phyloP scores from a whole-genome alignment of 2,888 invertebrate genomes.

The Microplitis manilae region DNA sequence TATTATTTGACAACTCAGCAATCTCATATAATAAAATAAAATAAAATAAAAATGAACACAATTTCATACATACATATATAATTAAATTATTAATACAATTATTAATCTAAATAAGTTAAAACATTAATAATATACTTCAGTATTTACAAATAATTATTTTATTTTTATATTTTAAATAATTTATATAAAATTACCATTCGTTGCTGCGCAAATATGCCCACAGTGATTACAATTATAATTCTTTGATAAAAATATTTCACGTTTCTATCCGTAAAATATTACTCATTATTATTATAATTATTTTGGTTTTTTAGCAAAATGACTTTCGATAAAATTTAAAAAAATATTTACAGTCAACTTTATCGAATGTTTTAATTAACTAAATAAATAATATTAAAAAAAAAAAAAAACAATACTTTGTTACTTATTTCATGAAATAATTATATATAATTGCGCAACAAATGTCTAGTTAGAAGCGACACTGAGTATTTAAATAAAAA shows the following conservation, averaged over 20 bases:
- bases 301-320: constrained; percentile 19
- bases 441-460: constrained; percentile 3
- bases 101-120: constrained; percentile 32
- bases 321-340: constrained; percentile 20
- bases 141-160: constrained; percentile 51
- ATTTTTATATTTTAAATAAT: not conserved
- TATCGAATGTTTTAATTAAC: constrained; percentile 18
- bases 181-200: constrained; percentile 45
- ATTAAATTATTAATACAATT: not conserved
- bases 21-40: not conserved
- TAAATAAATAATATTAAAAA: not conserved
- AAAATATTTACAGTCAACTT: not conserved
- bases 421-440: not conserved
- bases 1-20: not conserved
- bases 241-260: constrained; percentile 2
- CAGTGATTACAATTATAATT: constrained; percentile 41
- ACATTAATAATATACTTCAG: constrained; percentile 51
- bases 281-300: constrained; percentile 9
- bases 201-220: constrained; percentile 51
- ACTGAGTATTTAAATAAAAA: not conserved
- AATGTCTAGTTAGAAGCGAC: not conserved
- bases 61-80: not conserved
- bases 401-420: not conserved
- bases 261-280: constrained; percentile 4
- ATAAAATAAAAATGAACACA: not conserved